A percentile compares a stretch with the other conserved stretches of the same genome.
Evolutionary conservation across 2,888 invertebrate genomes (phyloP).

Genomic region (Ypsolopha scabrella): DNA sequence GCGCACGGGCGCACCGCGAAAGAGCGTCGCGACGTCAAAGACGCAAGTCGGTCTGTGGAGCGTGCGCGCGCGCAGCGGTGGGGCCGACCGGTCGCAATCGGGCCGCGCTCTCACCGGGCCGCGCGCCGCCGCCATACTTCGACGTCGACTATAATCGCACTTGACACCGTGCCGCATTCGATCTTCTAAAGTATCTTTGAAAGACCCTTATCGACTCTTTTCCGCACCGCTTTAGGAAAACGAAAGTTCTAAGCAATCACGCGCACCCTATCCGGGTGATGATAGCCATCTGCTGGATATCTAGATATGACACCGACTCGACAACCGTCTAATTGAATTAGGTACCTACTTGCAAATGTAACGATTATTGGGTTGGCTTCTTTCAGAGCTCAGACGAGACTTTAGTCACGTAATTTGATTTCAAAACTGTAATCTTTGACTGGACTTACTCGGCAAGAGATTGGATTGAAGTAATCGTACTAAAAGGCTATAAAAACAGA

Average conservation of each 20-base stretch:
- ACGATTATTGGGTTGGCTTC: constrained; percentile 34
- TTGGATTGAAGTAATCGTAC: constrained; percentile 9
- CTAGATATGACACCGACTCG: background rate
- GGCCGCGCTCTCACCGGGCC: constrained; percentile 62
- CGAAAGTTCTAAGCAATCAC: constrained; percentile 1
- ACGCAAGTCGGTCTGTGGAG: constrained; percentile 14
- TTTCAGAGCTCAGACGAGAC: constrained; percentile 14
- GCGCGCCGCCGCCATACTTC: constrained; percentile 41
- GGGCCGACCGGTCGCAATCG: constrained; percentile 68
- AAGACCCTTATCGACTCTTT: background rate
- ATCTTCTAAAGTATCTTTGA: constrained; percentile 45
- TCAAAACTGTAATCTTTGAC: background rate
- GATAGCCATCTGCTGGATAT: background rate
- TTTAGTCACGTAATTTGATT: background rate
- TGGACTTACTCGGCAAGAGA: background rate
- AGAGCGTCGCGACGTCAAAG: constrained; percentile 3
- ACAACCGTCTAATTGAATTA: constrained; percentile 3
- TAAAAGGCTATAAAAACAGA: constrained; percentile 5
- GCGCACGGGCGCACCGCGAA: constrained; percentile 3
- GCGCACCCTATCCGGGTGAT: background rate
- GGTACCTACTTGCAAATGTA: background rate
- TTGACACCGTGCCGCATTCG: constrained; percentile 60
- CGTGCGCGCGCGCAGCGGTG: constrained; percentile 26
- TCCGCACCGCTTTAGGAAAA: constrained; percentile 1
- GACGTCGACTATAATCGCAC: constrained; percentile 57